Evolutionary conservation across 2,888 invertebrate species (phyloP).

Genomic region (Lamellibrachia satsuma): DNA sequence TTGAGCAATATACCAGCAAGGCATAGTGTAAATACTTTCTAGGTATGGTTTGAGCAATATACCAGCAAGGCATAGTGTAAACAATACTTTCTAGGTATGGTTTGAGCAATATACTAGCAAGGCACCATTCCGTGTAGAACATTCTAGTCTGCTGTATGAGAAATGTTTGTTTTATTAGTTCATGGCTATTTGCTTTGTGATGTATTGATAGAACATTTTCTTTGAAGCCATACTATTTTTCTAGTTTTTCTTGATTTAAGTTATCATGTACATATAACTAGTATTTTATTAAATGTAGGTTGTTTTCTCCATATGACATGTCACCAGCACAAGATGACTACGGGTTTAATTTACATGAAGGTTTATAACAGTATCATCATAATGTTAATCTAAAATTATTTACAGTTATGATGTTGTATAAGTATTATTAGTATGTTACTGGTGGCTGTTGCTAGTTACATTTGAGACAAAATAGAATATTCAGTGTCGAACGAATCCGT

Average conservation of each 20-base stretch:
- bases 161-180: not conserved
- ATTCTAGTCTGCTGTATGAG: not conserved
- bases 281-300: not conserved
- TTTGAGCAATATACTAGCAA: not conserved
- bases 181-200: not conserved
- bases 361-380: too few relatives aligned
- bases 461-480: not conserved
- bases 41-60: too few relatives aligned
- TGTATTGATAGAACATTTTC: not conserved
- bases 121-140: not conserved
- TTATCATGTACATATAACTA: not conserved
- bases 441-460: not conserved
- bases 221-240: not conserved
- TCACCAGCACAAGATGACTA: not conserved
- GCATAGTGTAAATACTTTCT: too few relatives aligned
- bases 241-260: not conserved
- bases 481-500: not conserved
- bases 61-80: too few relatives aligned
- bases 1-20: too few relatives aligned
- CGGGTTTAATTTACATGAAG: not conserved
- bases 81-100: too few relatives aligned
- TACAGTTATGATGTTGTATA: not conserved
- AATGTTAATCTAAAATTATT: not conserved
- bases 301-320: not conserved
- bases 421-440: not conserved